These are phyloP conservation scores for Tautogolabrus adspersus DNA, from an alignment of 2,113 vertebrate genomes.

Conservation along the genomic window DNA sequence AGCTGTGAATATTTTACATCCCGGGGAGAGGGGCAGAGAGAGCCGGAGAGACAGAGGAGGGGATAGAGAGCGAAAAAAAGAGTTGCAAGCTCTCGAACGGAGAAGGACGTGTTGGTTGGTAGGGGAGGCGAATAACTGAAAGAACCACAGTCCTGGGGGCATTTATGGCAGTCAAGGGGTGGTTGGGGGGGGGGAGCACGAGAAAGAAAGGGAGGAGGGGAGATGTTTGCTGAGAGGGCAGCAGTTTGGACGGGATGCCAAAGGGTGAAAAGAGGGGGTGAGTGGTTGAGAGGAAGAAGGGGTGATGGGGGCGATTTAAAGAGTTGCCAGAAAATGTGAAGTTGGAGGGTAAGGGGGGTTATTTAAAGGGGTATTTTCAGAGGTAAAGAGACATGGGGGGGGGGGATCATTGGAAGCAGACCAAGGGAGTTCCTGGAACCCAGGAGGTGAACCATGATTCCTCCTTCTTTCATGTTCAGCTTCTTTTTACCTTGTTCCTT, in stretches of 20 bases:
- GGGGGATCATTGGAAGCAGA: conserved; percentile 73
- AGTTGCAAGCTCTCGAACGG: conserved; percentile 40
- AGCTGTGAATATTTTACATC: conserved; percentile 86
- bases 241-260: conserved; percentile 63
- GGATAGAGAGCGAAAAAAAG: conserved; percentile 25
- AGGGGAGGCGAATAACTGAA: conserved; percentile 69
- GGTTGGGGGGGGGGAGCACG: neutral
- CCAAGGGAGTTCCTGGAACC: conserved; percentile 82
- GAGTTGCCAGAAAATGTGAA: conserved; percentile 67
- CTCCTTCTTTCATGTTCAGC: conserved; percentile 44
- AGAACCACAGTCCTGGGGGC: conserved; percentile 75
- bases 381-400: conserved; percentile 46
- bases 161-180: conserved; percentile 56
- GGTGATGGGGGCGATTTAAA: conserved; percentile 69
- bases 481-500: conserved; percentile 16
- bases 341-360: conserved; percentile 34
- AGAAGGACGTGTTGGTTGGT: conserved; percentile 59
- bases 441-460: conserved; percentile 67
- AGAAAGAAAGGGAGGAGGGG: conserved; percentile 32
- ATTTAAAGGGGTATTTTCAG: conserved; percentile 64
- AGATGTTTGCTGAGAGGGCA: conserved; percentile 71
- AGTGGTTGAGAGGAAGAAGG: conserved; percentile 58
- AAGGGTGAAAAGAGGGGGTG: conserved; percentile 53
- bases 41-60: conserved; percentile 4
- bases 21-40: conserved; percentile 62